Conservation (phyloP, 2,797 vertebrate species). For the Darevskia mixta region DNA sequence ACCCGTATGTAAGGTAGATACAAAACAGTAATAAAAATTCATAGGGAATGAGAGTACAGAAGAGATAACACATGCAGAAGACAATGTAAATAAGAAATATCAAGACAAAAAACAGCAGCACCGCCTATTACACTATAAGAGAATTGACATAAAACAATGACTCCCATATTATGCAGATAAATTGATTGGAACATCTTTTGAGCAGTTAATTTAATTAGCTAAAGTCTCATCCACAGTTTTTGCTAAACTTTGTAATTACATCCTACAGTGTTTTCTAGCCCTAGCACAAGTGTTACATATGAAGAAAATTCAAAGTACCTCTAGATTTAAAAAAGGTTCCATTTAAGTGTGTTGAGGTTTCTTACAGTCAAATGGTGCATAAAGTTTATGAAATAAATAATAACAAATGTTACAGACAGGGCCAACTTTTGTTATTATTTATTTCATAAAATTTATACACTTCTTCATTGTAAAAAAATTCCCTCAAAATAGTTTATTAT, state of each 20-base stretch:
- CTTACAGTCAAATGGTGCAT: neutral
- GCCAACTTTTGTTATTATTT: no score
- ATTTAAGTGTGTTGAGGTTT: neutral
- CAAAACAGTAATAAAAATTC: neutral
- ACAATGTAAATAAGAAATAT: neutral
- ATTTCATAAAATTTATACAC: no score
- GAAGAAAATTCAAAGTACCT: neutral
- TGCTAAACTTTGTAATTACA: neutral
- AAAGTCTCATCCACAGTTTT: neutral
- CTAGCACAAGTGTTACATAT: neutral
- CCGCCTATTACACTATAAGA: neutral
- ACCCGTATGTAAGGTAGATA: neutral
- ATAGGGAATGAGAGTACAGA: neutral
- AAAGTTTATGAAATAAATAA: no score
- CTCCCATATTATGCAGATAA: neutral
- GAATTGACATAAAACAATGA: neutral
- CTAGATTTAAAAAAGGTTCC: neutral
- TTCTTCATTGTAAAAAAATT: no score
- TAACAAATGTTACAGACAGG: no score
- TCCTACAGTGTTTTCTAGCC: neutral
- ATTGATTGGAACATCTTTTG: neutral
- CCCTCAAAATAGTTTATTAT: no score
- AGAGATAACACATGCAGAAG: neutral
- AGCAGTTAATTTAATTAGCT: neutral
- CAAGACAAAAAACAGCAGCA: neutral